Evolutionary conservation across 2,888 invertebrate genomes (phyloP).

Genomic region (Hetaerina titia): DNA sequence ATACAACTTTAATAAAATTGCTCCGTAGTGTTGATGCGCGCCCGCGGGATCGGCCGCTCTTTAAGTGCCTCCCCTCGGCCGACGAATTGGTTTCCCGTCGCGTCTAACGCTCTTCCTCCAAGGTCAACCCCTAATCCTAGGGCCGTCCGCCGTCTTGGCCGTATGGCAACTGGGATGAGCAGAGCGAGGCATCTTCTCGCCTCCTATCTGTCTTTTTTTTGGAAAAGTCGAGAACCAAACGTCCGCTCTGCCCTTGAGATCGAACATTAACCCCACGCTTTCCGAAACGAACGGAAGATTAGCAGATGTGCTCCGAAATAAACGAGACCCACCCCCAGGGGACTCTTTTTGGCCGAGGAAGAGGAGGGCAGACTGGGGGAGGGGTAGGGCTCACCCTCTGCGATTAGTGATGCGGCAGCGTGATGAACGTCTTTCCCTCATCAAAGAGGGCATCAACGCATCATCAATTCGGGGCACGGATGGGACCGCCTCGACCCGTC

Average conservation of each 20-base stretch:
- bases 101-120: neutral
- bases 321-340: neutral
- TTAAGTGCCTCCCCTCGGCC: neutral
- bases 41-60: neutral
- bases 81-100: neutral
- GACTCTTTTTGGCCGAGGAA: neutral
- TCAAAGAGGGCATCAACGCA: neutral
- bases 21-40: neutral
- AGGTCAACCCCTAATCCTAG: conserved; percentile 14
- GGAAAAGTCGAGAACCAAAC: neutral
- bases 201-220: neutral
- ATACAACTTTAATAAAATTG: neutral
- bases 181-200: neutral
- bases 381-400: neutral
- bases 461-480: neutral
- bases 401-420: neutral
- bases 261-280: conserved; percentile 10
- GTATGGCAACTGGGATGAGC: neutral
- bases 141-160: neutral
- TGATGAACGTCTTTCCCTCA: neutral
- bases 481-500: neutral
- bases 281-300: conserved; percentile 1
- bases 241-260: conserved; percentile 22
- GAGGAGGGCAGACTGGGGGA: neutral
- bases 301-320: conserved; percentile 7